Evolutionary conservation across 2,113 vertebrate genomes (phyloP).

Genomic region (Passer domesticus): DNA sequence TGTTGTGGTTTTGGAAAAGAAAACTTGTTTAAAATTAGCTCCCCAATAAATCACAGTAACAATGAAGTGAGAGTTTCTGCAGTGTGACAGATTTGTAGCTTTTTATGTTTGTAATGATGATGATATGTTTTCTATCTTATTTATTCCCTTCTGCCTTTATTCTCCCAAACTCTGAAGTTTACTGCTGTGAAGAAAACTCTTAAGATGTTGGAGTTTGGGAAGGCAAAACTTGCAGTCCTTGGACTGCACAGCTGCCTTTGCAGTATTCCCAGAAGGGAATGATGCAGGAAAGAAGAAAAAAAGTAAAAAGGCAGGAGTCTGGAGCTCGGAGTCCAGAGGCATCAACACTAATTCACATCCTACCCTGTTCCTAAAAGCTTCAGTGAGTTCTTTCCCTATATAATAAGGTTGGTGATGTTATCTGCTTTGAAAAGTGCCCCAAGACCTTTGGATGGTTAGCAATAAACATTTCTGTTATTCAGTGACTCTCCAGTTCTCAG

Average conservation of each 20-base stretch:
- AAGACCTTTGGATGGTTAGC: not conserved
- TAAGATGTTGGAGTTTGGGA: not conserved
- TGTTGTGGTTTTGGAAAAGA: slow-evolving; percentile 67
- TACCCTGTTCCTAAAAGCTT: not conserved
- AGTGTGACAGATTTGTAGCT: slow-evolving; percentile 77
- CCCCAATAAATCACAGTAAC: slow-evolving; percentile 78
- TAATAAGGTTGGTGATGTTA: not conserved
- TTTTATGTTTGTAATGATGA: slow-evolving; percentile 80
- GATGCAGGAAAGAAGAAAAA: not conserved
- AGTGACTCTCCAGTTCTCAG: not conserved
- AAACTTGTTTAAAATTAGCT: slow-evolving; percentile 78
- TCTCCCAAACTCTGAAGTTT: slow-evolving; percentile 41
- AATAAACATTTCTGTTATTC: not conserved
- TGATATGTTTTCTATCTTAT: slow-evolving; percentile 70
- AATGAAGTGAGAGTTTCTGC: slow-evolving; percentile 75
- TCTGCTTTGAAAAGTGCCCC: not conserved
- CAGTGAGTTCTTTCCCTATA: not conserved
- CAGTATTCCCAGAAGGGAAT: not conserved
- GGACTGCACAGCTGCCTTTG: not conserved
- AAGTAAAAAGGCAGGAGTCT: not conserved
- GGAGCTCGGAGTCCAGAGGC: not conserved
- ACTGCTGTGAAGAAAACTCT: slow-evolving; percentile 38
- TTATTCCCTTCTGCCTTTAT: slow-evolving; percentile 65
- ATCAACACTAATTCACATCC: not conserved
- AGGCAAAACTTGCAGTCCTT: not conserved